These are phyloP conservation scores for Cheilosia vulpina DNA, from an alignment of 2,888 invertebrate genomes.

Conservation along the genomic window DNA sequence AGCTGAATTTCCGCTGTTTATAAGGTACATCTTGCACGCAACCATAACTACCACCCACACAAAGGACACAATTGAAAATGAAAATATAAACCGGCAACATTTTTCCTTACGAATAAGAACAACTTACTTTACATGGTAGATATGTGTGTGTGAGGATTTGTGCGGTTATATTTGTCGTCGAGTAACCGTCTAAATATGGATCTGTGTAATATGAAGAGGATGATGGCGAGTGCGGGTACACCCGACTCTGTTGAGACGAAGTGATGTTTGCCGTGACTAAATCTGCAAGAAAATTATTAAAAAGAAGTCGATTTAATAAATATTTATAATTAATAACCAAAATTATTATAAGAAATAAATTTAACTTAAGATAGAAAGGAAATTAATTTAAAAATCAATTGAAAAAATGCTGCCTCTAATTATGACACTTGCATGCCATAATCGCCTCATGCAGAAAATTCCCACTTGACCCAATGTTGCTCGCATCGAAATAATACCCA, in stretches of 20 bases:
- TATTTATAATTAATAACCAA: too few relatives aligned
- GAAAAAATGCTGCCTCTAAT: not conserved
- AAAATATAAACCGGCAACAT: too few relatives aligned
- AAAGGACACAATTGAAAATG: slow-evolving; percentile 8
- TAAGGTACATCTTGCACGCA: slow-evolving; percentile 22
- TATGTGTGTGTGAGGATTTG: slow-evolving; percentile 96
- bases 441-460: slow-evolving; percentile 31
- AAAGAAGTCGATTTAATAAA: not conserved
- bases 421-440: not conserved
- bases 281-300: slow-evolving; percentile 10
- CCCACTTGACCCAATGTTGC: slow-evolving; percentile 41
- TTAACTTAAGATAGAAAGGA: not conserved
- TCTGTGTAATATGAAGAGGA: slow-evolving; percentile 85
- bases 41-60: slow-evolving; percentile 11
- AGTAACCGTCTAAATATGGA: slow-evolving; percentile 92
- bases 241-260: not conserved
- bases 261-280: slow-evolving; percentile 5
- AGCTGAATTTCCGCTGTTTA: slow-evolving; percentile 27
- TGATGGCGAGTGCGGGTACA: not conserved
- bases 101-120: slow-evolving; percentile 44
- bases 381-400: not conserved
- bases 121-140: slow-evolving; percentile 91
- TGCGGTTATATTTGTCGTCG: slow-evolving; percentile 94
- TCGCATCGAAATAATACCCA: slow-evolving; percentile 15
- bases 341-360: not conserved